Percentiles rank a stretch among this genome's conserved stretches.
These are phyloP conservation scores for Garra rufa DNA, from an alignment of 2,113 vertebrate genomes.

Conservation along the genomic window DNA sequence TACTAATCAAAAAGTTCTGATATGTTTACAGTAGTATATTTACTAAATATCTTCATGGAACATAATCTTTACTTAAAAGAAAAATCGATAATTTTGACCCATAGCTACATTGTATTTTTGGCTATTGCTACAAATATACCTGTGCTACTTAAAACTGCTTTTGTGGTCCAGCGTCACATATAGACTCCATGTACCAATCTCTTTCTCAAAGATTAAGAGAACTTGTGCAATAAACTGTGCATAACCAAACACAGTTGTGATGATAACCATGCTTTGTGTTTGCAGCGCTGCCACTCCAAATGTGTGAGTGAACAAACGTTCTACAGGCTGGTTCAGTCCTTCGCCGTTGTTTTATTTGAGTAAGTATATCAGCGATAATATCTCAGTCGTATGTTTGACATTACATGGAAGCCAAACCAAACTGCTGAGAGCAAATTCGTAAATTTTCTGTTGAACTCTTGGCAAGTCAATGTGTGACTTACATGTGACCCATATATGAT, in stretches of 20 bases:
- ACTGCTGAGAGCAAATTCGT: slow-evolving; percentile 1
- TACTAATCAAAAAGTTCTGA: too few relatives aligned
- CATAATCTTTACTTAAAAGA: too few relatives aligned
- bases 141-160: too few relatives aligned
- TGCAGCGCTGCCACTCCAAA: slow-evolving; percentile 95
- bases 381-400: background rate
- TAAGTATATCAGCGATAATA: slow-evolving; percentile 74
- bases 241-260: background rate
- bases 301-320: slow-evolving; percentile 94
- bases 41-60: too few relatives aligned
- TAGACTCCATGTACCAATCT: background rate
- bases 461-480: slow-evolving; percentile 10
- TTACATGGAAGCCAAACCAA: background rate
- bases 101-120: too few relatives aligned
- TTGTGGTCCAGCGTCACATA: too few relatives aligned
- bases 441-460: slow-evolving; percentile 46
- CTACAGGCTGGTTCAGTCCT: slow-evolving; percentile 97
- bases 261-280: slow-evolving; percentile 44
- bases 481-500: slow-evolving; percentile 39
- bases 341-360: slow-evolving; percentile 96
- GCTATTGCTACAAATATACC: too few relatives aligned
- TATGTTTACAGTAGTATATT: too few relatives aligned
- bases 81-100: too few relatives aligned
- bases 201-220: slow-evolving; percentile 2
- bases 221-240: background rate